Percentiles rank a stretch among this genome's conserved stretches.
Evolutionary conservation across 2,113 vertebrate genomes (phyloP).

Genomic region (Verasper variegatus): DNA sequence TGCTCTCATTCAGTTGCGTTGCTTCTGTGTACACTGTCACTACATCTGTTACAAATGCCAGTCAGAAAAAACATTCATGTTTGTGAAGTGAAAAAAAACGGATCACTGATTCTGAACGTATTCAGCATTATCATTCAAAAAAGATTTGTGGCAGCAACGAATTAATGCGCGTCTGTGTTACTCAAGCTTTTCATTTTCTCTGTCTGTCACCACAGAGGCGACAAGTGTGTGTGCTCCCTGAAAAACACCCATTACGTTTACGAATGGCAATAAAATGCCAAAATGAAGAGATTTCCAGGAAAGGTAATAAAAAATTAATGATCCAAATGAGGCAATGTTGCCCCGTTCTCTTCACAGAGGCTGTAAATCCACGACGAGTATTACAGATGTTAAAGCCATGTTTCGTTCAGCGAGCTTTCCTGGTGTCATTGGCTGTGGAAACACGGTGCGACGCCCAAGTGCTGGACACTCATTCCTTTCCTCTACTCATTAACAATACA

Average conservation of each 20-base stretch:
- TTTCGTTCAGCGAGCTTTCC: conserved; percentile 27
- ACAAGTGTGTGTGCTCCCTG: conserved; percentile 35
- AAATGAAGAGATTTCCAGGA: conserved; percentile 65
- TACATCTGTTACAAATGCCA: conserved; percentile 5
- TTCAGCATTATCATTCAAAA: not conserved
- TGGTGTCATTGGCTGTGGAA: conserved; percentile 40
- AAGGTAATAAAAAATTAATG: conserved; percentile 67
- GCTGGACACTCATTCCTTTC: conserved; percentile 9
- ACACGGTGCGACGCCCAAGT: conserved; percentile 14
- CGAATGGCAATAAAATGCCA: conserved; percentile 55
- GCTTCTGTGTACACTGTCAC: conserved; percentile 13
- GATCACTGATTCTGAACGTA: conserved; percentile 1
- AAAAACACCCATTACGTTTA: conserved; percentile 43
- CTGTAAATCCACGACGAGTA: conserved; percentile 48
- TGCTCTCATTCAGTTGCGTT: conserved; percentile 32
- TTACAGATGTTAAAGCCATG: conserved; percentile 43
- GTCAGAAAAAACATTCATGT: not conserved
- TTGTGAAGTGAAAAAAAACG: conserved; percentile 1
- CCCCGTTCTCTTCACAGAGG: conserved; percentile 57
- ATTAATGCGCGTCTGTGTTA: conserved; percentile 19
- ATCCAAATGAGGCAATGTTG: conserved; percentile 54
- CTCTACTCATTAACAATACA: conserved; percentile 10
- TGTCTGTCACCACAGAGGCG: conserved; percentile 20
- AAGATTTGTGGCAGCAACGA: conserved; percentile 14
- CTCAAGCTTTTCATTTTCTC: conserved; percentile 28